These are phyloP conservation scores for Hipparchia sbordonii DNA, from an alignment of 2,888 invertebrate genomes.

Conservation along the genomic window DNA sequence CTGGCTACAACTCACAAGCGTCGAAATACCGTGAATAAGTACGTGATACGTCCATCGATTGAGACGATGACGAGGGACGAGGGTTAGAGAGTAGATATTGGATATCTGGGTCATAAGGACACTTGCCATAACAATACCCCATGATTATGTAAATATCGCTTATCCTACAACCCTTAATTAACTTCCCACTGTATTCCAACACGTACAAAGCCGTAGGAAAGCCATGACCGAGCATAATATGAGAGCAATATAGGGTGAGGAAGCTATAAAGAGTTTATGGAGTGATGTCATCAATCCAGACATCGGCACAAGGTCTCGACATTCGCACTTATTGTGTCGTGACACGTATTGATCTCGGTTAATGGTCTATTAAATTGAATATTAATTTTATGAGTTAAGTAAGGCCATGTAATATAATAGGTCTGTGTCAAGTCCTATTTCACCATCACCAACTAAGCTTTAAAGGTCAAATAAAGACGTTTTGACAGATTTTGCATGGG, in stretches of 20 bases:
- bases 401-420: too few species aligned
- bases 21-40: too few species aligned
- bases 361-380: constrained; percentile 1
- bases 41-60: neutral
- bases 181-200: constrained; percentile 1
- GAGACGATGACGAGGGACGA: neutral
- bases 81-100: neutral
- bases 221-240: constrained; percentile 5
- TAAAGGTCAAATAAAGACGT: too few species aligned
- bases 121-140: neutral
- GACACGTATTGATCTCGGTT: constrained; percentile 13
- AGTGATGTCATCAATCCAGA: constrained; percentile 26
- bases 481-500: too few species aligned
- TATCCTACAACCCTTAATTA: constrained; percentile 1
- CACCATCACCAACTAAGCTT: too few species aligned
- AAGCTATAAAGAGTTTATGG: constrained; percentile 28
- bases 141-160: neutral
- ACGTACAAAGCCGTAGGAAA: constrained; percentile 10
- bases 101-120: neutral
- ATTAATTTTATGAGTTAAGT: neutral
- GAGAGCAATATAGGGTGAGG: constrained; percentile 9
- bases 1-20: too few species aligned
- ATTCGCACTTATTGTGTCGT: constrained; percentile 1
- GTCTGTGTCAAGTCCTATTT: too few species aligned
- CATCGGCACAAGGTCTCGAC: constrained; percentile 20